Conservation (phyloP, 1,140 invertebrate species). For the Cardiocondyla obscurior region DNA sequence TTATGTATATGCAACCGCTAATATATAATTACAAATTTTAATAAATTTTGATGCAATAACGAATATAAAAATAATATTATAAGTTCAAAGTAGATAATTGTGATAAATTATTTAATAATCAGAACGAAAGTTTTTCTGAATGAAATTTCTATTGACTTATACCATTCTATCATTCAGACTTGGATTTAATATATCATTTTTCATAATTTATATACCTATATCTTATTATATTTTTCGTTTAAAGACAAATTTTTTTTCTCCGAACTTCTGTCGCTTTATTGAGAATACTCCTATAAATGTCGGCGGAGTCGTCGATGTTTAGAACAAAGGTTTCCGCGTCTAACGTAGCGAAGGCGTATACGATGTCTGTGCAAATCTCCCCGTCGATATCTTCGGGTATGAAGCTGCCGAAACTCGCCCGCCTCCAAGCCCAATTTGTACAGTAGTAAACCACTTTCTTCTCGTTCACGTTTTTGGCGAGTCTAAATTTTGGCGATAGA, state of each 20-base stretch:
- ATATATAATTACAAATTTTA: not conserved
- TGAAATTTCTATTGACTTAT: not conserved
- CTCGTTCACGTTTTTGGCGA: slow-evolving; percentile 56
- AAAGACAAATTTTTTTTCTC: too few species aligned
- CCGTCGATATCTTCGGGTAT: slow-evolving; percentile 93
- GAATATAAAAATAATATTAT: slow-evolving; percentile 5
- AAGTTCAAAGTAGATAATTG: not conserved
- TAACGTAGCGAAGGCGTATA: slow-evolving; percentile 94
- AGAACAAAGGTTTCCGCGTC: slow-evolving; percentile 90
- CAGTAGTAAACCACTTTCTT: slow-evolving; percentile 92
- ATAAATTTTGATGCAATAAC: not conserved
- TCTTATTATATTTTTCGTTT: not conserved
- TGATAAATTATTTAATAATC: not conserved
- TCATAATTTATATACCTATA: not conserved
- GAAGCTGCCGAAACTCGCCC: slow-evolving; percentile 91
- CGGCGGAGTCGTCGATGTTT: slow-evolving; percentile 91
- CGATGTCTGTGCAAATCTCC: slow-evolving; percentile 92
- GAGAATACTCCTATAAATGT: slow-evolving; percentile 88
- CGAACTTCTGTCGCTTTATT: slow-evolving; percentile 78
- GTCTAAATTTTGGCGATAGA: not conserved
- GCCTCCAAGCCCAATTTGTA: slow-evolving; percentile 94
- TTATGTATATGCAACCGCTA: not conserved
- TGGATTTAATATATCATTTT: not conserved
- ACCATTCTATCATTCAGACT: not conserved
- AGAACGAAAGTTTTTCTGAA: not conserved